Evolutionary conservation across 2,888 invertebrate genomes (phyloP).

Genomic region (Eristalis arbustorum): DNA sequence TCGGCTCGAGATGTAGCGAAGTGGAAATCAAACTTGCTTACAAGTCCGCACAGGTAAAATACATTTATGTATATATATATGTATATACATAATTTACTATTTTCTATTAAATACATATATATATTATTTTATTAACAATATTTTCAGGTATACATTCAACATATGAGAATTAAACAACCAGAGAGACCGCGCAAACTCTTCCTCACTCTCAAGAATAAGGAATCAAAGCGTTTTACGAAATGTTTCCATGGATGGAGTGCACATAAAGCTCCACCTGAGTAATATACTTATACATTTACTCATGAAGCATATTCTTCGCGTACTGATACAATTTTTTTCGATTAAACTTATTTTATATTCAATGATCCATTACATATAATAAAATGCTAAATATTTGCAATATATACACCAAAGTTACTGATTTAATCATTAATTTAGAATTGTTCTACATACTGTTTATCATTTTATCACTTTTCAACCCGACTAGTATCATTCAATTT

Average conservation of each 20-base stretch:
- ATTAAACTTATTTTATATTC: constrained; percentile 57
- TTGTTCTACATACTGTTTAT: constrained; percentile 45
- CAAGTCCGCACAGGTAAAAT: constrained; percentile 95
- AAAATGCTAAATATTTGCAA: constrained; percentile 56
- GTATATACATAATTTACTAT: background rate
- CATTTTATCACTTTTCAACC: constrained; percentile 19
- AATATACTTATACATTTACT: constrained; percentile 27
- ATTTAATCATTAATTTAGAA: constrained; percentile 55
- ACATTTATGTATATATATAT: too few species aligned
- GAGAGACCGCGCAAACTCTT: constrained; percentile 94
- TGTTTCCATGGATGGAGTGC: constrained; percentile 99
- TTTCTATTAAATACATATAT: background rate
- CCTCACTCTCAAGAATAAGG: constrained; percentile 97
- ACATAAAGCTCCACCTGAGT: constrained; percentile 84
- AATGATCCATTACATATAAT: constrained; percentile 38
- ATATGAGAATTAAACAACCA: constrained; percentile 96
- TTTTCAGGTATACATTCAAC: constrained; percentile 96
- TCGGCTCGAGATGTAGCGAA: constrained; percentile 97
- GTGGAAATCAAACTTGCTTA: constrained; percentile 99
- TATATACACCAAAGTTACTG: constrained; percentile 42
- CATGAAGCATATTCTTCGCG: constrained; percentile 32
- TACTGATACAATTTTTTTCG: constrained; percentile 61
- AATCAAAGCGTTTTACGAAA: constrained; percentile 96
- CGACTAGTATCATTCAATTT: constrained; percentile 40
- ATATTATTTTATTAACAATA: constrained; percentile 49